phyloP scores from a whole-genome alignment of 2,113 vertebrate genomes.

The Microtus montanus region DNA sequence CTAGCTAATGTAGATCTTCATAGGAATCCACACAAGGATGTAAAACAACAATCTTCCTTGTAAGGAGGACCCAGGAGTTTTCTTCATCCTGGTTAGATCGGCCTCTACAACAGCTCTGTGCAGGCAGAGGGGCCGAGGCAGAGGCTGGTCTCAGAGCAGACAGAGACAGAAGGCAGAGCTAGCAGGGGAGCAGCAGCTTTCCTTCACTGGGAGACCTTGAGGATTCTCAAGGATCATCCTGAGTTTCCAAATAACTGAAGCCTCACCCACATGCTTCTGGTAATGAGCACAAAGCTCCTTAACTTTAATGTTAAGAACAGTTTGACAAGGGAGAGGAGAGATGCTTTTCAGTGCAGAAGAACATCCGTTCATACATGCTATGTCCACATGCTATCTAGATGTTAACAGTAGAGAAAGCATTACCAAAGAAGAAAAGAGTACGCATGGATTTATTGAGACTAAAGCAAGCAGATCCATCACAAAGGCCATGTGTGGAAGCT shows the following conservation, averaged over 20 bases:
- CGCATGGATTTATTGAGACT: background rate
- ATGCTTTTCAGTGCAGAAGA: background rate
- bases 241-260: background rate
- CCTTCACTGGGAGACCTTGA: background rate
- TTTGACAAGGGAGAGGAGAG: background rate
- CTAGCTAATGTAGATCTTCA: background rate
- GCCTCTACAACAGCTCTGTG: background rate
- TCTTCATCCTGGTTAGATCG: background rate
- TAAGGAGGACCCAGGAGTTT: background rate
- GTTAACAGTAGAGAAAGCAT: background rate
- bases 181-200: background rate
- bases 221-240: background rate
- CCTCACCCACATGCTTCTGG: background rate
- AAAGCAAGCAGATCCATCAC: conserved; percentile 4
- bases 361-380: background rate
- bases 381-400: background rate
- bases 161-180: background rate
- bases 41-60: background rate
- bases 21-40: background rate
- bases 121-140: background rate
- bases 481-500: background rate
- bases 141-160: background rate
- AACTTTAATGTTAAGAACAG: background rate
- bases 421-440: background rate
- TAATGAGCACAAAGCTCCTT: background rate